These are phyloP conservation scores for Dendroctonus valens DNA, from an alignment of 1,140 invertebrate species.

Conservation along the genomic window DNA sequence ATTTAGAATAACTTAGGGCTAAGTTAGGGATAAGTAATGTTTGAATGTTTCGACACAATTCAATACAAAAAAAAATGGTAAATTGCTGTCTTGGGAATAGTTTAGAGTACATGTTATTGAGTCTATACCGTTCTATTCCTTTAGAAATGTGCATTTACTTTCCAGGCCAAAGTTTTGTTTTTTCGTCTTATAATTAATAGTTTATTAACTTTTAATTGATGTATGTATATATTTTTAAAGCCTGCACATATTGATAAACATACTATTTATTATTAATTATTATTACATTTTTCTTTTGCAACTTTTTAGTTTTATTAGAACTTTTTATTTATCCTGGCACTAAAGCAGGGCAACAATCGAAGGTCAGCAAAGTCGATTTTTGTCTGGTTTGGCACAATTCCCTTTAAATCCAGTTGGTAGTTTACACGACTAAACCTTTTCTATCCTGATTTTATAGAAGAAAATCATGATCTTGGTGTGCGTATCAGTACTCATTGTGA, in stretches of 20 bases:
- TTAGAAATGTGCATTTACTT: constrained; percentile 23
- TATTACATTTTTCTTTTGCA: constrained; percentile 41
- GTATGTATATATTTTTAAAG: constrained; percentile 1
- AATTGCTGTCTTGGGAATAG: not conserved
- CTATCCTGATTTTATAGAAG: constrained; percentile 74
- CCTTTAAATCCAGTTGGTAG: not conserved
- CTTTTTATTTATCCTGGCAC: not conserved
- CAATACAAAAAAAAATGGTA: not conserved
- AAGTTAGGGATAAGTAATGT: constrained; percentile 2
- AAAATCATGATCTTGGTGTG: constrained; percentile 99
- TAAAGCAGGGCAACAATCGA: not conserved
- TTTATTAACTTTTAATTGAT: constrained; percentile 9
- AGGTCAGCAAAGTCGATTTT: not conserved
- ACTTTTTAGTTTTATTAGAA: constrained; percentile 6
- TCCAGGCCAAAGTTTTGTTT: constrained; percentile 19
- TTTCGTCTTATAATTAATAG: constrained; percentile 8
- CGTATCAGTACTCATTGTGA: constrained; percentile 83
- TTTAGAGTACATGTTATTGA: not conserved
- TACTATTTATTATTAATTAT: constrained; percentile 23
- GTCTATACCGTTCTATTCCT: not conserved
- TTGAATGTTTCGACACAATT: constrained; percentile 3
- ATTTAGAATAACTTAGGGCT: constrained; percentile 16
- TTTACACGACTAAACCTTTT: not conserved
- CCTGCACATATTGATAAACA: constrained; percentile 20
- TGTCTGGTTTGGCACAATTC: not conserved